These are phyloP conservation scores for Damaliscus lunatus DNA, from an alignment of 2,113 vertebrate species.

Conservation along the genomic window DNA sequence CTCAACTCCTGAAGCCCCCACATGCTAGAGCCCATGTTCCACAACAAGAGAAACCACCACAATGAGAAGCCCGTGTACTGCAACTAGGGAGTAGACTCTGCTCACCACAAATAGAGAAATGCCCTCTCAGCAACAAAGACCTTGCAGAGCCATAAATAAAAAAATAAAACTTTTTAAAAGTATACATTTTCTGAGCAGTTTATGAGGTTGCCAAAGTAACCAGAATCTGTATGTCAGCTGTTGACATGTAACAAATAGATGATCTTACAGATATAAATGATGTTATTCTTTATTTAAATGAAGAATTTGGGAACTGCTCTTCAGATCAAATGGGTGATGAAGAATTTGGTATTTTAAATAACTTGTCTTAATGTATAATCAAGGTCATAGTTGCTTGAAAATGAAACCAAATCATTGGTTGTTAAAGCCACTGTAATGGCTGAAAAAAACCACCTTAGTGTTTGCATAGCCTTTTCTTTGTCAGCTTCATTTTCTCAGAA, in stretches of 20 bases:
- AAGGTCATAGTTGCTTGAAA: constrained; percentile 23
- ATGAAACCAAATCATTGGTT: constrained; percentile 22
- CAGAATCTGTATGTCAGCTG: background rate
- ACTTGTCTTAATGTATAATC: constrained; percentile 23
- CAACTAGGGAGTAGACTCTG: background rate
- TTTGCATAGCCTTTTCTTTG: constrained; percentile 3
- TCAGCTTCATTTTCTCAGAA: constrained; percentile 39
- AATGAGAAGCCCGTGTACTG: background rate
- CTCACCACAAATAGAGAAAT: background rate
- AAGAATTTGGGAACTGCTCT: background rate
- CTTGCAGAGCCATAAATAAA: background rate
- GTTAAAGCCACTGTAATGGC: background rate
- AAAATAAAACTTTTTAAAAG: background rate
- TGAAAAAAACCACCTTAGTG: background rate
- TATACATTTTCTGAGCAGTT: background rate
- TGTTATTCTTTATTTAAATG: background rate
- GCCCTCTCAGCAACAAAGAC: background rate
- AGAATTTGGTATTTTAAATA: constrained; percentile 25
- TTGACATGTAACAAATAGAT: background rate
- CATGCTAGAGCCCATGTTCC: background rate
- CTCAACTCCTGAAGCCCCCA: background rate
- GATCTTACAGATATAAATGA: background rate
- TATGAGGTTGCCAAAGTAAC: background rate
- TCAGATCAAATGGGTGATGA: constrained; percentile 4
- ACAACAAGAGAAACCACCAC: background rate